Evolutionary conservation across 2,113 vertebrate species (phyloP).

Genomic region (Xiphophorus hellerii): DNA sequence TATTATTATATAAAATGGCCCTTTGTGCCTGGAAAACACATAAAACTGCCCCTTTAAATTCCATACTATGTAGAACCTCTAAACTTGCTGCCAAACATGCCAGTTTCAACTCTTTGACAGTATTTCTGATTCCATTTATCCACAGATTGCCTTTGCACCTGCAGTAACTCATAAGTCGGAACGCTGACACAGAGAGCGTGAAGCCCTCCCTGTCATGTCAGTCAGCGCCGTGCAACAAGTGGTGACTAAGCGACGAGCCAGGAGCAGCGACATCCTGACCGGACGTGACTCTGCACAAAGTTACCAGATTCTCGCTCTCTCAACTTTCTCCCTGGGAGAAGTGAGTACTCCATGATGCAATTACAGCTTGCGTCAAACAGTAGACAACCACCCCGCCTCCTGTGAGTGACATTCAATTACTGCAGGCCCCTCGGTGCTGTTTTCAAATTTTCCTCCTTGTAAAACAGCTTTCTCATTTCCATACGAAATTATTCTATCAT

Average conservation of each 20-base stretch:
- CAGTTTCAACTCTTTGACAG: not conserved
- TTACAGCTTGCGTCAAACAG: conserved; percentile 9
- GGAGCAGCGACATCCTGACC: conserved; percentile 15
- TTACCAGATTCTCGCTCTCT: conserved; percentile 16
- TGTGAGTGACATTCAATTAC: conserved; percentile 56
- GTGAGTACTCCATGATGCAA: conserved; percentile 10
- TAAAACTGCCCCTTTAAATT: not conserved
- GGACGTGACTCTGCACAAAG: conserved; percentile 32
- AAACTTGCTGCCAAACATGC: not conserved
- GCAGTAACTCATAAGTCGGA: not conserved
- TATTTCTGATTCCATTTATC: not conserved
- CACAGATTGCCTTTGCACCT: not conserved
- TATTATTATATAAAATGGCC: too few species aligned
- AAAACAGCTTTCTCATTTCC: conserved; percentile 45
- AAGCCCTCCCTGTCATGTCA: conserved; percentile 4
- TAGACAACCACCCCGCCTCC: conserved; percentile 9
- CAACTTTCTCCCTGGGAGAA: not conserved
- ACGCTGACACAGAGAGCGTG: conserved; percentile 5
- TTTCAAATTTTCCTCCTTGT: conserved; percentile 25
- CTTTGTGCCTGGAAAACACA: too few species aligned
- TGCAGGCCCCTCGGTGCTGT: conserved; percentile 32
- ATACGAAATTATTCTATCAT: conserved; percentile 52
- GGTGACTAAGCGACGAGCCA: conserved; percentile 13
- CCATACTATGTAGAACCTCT: not conserved
- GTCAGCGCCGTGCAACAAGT: not conserved